Conservation (phyloP, 2,113 vertebrate genomes). For the Lophius piscatorius region DNA sequence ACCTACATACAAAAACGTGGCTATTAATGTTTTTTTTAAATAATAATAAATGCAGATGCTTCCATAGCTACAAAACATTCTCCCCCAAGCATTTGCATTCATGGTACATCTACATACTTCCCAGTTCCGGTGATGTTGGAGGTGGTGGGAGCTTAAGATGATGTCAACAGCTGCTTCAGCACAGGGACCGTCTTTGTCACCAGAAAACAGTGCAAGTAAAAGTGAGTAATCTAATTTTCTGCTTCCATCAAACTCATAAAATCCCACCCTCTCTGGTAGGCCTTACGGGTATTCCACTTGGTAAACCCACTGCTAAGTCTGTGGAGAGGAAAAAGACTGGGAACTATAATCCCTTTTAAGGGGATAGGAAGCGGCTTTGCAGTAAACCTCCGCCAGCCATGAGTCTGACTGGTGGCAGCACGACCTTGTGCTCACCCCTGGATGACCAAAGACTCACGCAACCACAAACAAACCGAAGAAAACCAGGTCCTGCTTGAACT, state of each 20-base stretch:
- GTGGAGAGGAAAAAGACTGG: slow-evolving; percentile 37
- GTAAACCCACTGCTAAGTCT: slow-evolving; percentile 59
- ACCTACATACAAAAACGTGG: not conserved
- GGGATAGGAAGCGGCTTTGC: slow-evolving; percentile 70
- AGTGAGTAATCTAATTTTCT: slow-evolving; percentile 71
- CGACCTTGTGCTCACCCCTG: slow-evolving; percentile 57
- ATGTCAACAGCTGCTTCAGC: slow-evolving; percentile 30
- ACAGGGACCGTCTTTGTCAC: slow-evolving; percentile 38
- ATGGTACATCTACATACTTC: slow-evolving; percentile 5
- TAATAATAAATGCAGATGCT: not conserved
- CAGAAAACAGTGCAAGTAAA: slow-evolving; percentile 51
- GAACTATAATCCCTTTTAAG: slow-evolving; percentile 75
- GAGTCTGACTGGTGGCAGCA: slow-evolving; percentile 26
- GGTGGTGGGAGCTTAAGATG: slow-evolving; percentile 14
- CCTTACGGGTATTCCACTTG: slow-evolving; percentile 47
- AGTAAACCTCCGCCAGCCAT: slow-evolving; percentile 54
- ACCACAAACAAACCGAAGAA: slow-evolving; percentile 12
- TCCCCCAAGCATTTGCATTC: slow-evolving; percentile 2
- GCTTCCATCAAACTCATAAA: slow-evolving; percentile 59
- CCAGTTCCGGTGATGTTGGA: slow-evolving; percentile 26
- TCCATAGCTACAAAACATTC: not conserved
- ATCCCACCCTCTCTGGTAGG: slow-evolving; percentile 41
- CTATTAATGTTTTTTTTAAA: not conserved
- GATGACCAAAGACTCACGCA: slow-evolving; percentile 25
- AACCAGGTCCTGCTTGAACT: too few relatives aligned